Conservation (phyloP, 2,888 invertebrate species). For the Augiades crinisus region DNA sequence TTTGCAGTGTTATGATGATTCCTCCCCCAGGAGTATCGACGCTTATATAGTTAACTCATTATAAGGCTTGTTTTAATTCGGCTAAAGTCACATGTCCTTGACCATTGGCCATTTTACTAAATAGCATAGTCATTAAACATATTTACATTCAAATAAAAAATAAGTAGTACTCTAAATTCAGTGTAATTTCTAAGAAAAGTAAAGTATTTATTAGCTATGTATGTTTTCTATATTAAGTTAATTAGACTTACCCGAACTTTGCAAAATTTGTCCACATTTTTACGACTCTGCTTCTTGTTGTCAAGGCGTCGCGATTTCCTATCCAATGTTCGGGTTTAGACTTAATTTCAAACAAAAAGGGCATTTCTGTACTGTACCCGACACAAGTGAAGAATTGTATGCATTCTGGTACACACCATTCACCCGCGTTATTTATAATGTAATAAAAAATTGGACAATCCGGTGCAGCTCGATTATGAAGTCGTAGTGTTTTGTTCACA, state of each 20-base stretch:
- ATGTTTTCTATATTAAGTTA: too few relatives aligned
- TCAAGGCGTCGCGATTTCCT: constrained; percentile 60
- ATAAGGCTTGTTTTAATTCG: too few relatives aligned
- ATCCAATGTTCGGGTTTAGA: constrained; percentile 43
- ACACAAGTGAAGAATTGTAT: constrained; percentile 51
- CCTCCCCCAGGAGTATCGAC: too few relatives aligned
- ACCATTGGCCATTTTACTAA: too few relatives aligned
- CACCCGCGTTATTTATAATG: constrained; percentile 59
- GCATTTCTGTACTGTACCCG: constrained; percentile 64
- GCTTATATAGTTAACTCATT: too few relatives aligned
- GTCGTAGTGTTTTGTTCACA: constrained; percentile 59
- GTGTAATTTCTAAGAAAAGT: too few relatives aligned
- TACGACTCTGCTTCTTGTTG: constrained; percentile 56
- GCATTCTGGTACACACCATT: constrained; percentile 56
- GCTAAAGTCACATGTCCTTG: too few relatives aligned
- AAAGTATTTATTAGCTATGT: too few relatives aligned
- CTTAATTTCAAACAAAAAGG: constrained; percentile 60
- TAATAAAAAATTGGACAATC: constrained; percentile 65
- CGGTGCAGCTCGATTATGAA: constrained; percentile 55
- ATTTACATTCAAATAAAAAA: too few relatives aligned
- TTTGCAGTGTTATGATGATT: too few relatives aligned
- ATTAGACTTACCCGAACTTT: constrained; percentile 63
- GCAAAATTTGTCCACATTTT: constrained; percentile 79
- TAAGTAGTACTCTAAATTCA: too few relatives aligned
- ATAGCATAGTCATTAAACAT: too few relatives aligned